Conservation (phyloP, 1,140 invertebrate species). For the Tetragonula clypearis region DNA sequence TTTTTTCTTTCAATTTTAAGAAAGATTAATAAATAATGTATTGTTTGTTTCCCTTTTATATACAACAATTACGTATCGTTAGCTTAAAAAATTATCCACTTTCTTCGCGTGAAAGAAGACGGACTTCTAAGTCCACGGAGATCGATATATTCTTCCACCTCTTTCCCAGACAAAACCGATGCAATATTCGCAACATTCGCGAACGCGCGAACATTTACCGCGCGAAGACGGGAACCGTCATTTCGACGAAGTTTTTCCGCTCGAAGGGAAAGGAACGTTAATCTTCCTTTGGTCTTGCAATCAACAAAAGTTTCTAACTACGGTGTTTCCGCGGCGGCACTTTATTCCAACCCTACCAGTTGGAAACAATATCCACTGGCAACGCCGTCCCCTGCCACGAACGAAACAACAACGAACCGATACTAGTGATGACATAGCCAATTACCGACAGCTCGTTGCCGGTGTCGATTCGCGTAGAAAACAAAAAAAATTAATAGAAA, state of each 20-base stretch:
- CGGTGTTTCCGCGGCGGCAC: neutral
- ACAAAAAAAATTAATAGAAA: no score
- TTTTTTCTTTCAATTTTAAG: no score
- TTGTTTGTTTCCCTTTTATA: no score
- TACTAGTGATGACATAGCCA: constrained; percentile 5
- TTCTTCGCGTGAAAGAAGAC: no score
- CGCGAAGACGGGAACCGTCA: neutral
- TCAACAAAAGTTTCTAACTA: neutral
- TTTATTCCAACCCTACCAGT: neutral
- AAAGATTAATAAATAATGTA: no score
- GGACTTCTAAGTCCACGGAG: neutral
- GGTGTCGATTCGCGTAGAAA: constrained; percentile 20
- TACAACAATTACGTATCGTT: no score
- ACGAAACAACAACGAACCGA: neutral
- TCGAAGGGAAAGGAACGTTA: neutral
- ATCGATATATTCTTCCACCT: neutral
- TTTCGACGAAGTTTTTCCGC: neutral
- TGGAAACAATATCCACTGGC: neutral
- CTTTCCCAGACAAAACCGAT: neutral
- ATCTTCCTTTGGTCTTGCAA: neutral
- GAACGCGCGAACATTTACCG: neutral
- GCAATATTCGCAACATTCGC: neutral
- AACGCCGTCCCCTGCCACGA: neutral
- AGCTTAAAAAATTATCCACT: no score
- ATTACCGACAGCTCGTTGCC: constrained; percentile 2